phyloP scores from a whole-genome alignment of 2,888 invertebrate species.

The Drosophila merina region DNA sequence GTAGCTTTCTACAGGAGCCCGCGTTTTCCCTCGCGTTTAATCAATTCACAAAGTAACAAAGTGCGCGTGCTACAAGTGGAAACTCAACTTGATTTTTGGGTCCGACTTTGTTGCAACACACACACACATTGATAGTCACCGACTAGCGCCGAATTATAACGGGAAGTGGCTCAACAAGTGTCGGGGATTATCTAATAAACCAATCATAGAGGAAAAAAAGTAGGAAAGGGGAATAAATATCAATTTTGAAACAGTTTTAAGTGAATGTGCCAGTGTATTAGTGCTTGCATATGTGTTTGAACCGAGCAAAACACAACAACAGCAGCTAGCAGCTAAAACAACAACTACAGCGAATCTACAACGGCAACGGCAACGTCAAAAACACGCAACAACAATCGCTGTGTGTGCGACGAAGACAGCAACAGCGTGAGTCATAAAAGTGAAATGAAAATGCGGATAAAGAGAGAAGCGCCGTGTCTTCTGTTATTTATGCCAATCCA shows the following conservation, averaged over 20 bases:
- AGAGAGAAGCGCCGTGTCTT: slow-evolving; percentile 87
- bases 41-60: slow-evolving; percentile 50
- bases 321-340: slow-evolving; percentile 33
- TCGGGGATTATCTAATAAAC: slow-evolving; percentile 74
- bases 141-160: slow-evolving; percentile 38
- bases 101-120: slow-evolving; percentile 32
- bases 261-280: slow-evolving; percentile 33
- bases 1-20: slow-evolving; percentile 5
- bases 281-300: slow-evolving; percentile 60
- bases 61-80: slow-evolving; percentile 60
- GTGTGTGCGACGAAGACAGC: slow-evolving; percentile 80
- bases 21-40: slow-evolving; percentile 38
- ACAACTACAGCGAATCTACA: slow-evolving; percentile 60
- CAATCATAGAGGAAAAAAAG: slow-evolving; percentile 54
- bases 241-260: slow-evolving; percentile 54
- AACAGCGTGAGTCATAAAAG: slow-evolving; percentile 84
- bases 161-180: slow-evolving; percentile 76
- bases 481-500: slow-evolving; percentile 86
- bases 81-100: slow-evolving; percentile 40
- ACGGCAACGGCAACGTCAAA: slow-evolving; percentile 71
- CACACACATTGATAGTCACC: slow-evolving; percentile 5
- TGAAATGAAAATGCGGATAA: slow-evolving; percentile 87
- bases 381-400: slow-evolving; percentile 69
- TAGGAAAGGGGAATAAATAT: slow-evolving; percentile 41
- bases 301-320: slow-evolving; percentile 52